Base-by-base conservation (phyloP, 2,888 invertebrate genomes). In the Chrysotoxum bicinctum region DNA sequence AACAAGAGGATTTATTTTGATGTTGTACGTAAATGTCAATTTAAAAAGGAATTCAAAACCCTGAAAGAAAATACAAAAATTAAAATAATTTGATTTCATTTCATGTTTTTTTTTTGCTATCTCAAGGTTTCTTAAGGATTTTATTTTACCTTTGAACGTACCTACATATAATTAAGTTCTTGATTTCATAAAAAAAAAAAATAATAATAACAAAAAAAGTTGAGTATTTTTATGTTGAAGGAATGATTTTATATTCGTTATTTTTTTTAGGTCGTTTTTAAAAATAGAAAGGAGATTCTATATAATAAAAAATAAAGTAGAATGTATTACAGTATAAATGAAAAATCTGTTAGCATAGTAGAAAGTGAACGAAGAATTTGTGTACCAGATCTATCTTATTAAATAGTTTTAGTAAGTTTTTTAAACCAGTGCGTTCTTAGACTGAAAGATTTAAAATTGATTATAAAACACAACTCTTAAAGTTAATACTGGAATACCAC, bases 21-120 rank as follows among this genome's bases (percentile, higher is more conserved):
- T 77, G 64, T 73, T 60, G 45, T 69, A 12, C 1, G 45, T 32
- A 19, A 74, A 64, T 79, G 48, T 30, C 64, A 58, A 84, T 69
- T 50, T 50, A 30, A 60, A 64, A 56, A 43, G 9, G 10, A 35
- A 69, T 54, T 69, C 35, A 37, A 45, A 64, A 75, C 12, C 35
- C 4, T 21, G 1, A 26, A 19, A 60, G 23, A 40, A 60, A 60
- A 40, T 40, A 40, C 12, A 8, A 48, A 66, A 64, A 66, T 19
- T 37, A 32, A 79, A 75, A 80, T 68, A 69, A 79, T 70, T 78
- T 64, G 45, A 60, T 73, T 73, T 62, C 19, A 73, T 70, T 26
- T 23, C 3, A 48, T 45, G 2, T 64, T 43, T 78, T 21, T 8
- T 62, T 35, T 26, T 16, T 16, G 48, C 5, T 16, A 16, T 48